phyloP scores from a whole-genome alignment of 2,113 vertebrate genomes.

The Toxostoma redivivum region DNA sequence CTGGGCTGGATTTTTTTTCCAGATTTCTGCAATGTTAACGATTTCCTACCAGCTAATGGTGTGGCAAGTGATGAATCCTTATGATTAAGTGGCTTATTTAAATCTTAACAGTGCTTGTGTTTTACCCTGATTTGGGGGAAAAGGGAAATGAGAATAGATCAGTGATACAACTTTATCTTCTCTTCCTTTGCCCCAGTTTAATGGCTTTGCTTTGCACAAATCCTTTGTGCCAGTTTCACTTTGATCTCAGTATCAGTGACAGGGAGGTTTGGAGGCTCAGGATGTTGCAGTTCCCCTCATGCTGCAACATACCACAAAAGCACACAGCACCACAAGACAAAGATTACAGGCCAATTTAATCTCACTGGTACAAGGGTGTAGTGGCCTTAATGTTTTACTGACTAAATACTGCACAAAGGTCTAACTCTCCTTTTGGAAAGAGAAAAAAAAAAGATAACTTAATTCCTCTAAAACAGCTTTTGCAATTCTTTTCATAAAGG shows the following conservation, averaged over 20 bases:
- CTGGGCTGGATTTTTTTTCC: neutral
- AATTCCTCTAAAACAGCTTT: neutral
- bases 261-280: neutral
- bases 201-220: neutral
- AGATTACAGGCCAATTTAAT: neutral
- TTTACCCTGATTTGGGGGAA: conserved; percentile 13
- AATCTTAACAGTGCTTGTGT: conserved; percentile 49
- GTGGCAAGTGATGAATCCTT: conserved; percentile 38
- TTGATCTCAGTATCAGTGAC: conserved; percentile 43
- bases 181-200: neutral
- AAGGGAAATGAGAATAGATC: neutral
- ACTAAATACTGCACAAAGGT: neutral
- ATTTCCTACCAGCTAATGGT: conserved; percentile 60
- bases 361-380: accelerated
- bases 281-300: neutral
- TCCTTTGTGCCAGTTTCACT: neutral
- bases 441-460: neutral
- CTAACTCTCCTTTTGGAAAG: neutral
- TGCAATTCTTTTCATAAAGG: neutral
- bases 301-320: neutral
- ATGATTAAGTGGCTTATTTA: conserved; percentile 34
- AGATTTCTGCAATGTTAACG: neutral
- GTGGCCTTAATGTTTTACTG: neutral
- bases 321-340: neutral
- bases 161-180: neutral